Evolutionary conservation across 2,888 invertebrate genomes (phyloP), one percentile per base, ranked within the genome.

Genomic region (Drosophila atroscutellata): DNA sequence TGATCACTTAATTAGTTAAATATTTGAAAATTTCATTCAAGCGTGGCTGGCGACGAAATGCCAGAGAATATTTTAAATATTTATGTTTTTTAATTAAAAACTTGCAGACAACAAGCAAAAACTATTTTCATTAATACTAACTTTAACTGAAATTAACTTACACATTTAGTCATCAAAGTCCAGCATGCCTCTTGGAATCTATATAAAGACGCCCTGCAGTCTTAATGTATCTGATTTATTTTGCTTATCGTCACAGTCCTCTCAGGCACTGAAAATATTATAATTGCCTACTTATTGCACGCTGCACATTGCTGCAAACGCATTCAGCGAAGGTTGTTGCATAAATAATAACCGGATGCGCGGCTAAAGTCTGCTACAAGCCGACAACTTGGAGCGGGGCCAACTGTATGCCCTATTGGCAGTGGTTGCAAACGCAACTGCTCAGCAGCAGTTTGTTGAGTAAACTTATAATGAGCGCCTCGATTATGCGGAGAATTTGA

Each of bases 1-100:
- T 32, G 52, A 61, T 51, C 30, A 9, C 28, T 63, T 51, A 68
- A 61, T 79, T 65, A 59, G 42, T 37, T 37, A 64, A 74, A 58
- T 61, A 20, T 50, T 55, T 55, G 32, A n/a, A 62, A 69, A 55
- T 75, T 79, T 79, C 61, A 65, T 77, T 77, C 61, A 61, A 69
- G 74, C 58, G 36, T 61, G 39, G 6, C 24, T 36, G n/a, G 45
- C 59, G 65, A 47, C 55, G 59, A 50, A 34, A 64, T 15, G 11
- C 3, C 18, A 6, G 11, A 18, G 11, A 26, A 36, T 49, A 54
- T 47, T 54, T 60, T 54, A 68, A 36, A 78, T 37, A 57, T 58
- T 37, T 61, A 32, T 20, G 56, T 39, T 18, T 64, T n/a, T 9
- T 30, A 30, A 30, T 9, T 30, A 30, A 30, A 30, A 34, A 20